Base-by-base conservation (phyloP, 2,797 vertebrate species). In the Gobio occitaniae region DNA sequence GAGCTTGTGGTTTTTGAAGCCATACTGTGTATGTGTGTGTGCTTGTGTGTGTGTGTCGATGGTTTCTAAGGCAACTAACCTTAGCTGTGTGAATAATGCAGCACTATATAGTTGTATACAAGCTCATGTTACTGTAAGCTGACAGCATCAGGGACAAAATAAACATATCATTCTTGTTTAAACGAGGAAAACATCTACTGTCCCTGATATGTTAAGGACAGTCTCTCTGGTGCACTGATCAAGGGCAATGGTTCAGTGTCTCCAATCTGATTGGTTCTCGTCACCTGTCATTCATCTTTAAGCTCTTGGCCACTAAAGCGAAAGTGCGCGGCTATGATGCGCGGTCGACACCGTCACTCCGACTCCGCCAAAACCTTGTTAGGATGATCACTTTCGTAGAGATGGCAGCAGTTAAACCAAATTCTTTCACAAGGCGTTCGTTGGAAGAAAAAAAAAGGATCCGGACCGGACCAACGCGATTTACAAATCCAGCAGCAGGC, bases 51-150 rank as follows among this genome's bases (percentile, higher is more conserved):
- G 48, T 81, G 13, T 81, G 15, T 82, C 4, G 4, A 17, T 70
- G 50, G 52, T 82, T 71, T 82, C 68, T 68, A 82, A 56, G 80
- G 68, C 50, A 56, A 71, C 68, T 38, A 65, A 48, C 38, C 38
- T 65, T 59, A 36, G 12, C 74, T 41, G 52, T 65, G 77, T 70
- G 50, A 82, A 82, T 69, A 82, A 82, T 59, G 48, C 68, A 70
- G 68, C 13, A 19, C 36, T 82, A 71, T 81, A 71, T 52, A 54
- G 52, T 68, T 80, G 78, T 68, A 68, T 80, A 69, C 38, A 54
- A 44, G 50, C 68, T 81, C 66, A 41, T 69, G 32, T 81, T 70
- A 81, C 79, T 52, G 79, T 70, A 81, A 70, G 15, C 48, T 17
- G 66, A 69, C 21, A 80, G 63, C 21, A 69, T 81, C 65, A 69